phyloP scores from a whole-genome alignment of 2,797 vertebrate genomes.

The Notolabrus celidotus region DNA sequence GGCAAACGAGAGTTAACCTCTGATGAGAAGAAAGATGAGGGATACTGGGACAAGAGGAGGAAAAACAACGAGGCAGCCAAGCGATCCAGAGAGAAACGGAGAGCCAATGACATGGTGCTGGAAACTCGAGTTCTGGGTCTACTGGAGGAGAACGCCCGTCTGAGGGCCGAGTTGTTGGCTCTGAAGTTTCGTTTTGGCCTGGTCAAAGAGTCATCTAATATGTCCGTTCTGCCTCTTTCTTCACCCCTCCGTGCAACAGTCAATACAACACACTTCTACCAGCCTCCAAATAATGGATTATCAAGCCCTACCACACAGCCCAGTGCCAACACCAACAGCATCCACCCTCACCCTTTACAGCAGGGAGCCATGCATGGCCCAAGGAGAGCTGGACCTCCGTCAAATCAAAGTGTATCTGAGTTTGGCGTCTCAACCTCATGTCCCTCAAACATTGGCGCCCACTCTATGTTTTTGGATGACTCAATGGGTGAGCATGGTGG shows the following conservation, averaged over 20 bases:
- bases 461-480: constrained; percentile 85
- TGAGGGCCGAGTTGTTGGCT: constrained; percentile 87
- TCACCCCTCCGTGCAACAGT: constrained; percentile 28
- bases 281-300: constrained; percentile 49
- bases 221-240: constrained; percentile 65
- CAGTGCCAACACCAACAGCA: constrained; percentile 17
- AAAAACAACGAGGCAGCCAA: constrained; percentile 91
- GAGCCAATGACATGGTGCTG: constrained; percentile 86
- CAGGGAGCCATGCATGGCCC: constrained; percentile 20
- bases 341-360: constrained; percentile 39
- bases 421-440: constrained; percentile 80
- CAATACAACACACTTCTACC: constrained; percentile 51
- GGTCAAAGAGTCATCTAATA: constrained; percentile 81
- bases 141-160: constrained; percentile 87
- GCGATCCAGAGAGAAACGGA: constrained; percentile 87
- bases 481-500: constrained; percentile 67
- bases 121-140: constrained; percentile 84
- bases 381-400: constrained; percentile 12
- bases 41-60: constrained; percentile 89
- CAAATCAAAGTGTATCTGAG: constrained; percentile 67
- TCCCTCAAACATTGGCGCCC: constrained; percentile 75
- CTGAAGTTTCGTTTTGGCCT: constrained; percentile 88
- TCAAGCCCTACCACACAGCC: constrained; percentile 19
- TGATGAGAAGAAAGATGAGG: constrained; percentile 86
- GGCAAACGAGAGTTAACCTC: constrained; percentile 86